phyloP scores from a whole-genome alignment of 2,113 vertebrate species.

The Andinoacara biseriatus region DNA sequence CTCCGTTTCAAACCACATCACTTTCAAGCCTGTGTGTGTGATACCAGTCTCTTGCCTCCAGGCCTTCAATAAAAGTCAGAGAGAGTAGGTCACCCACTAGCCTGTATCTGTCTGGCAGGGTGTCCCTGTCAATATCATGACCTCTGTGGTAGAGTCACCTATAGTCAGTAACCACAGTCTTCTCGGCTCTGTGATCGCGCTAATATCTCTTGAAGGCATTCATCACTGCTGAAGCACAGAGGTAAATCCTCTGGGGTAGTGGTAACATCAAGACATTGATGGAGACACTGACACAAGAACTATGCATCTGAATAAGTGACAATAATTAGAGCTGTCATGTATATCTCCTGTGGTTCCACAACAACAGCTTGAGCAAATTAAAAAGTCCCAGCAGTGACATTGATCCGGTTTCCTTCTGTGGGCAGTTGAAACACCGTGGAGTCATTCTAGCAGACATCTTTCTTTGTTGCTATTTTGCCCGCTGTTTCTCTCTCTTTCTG shows the following conservation, averaged over 20 bases:
- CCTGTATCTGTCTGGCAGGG: conserved; percentile 56
- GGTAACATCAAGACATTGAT: conserved; percentile 36
- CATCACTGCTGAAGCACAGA: background rate
- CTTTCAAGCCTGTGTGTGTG: conserved; percentile 38
- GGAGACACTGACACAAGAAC: conserved; percentile 34
- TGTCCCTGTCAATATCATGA: conserved; percentile 64
- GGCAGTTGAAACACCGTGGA: conserved; percentile 40
- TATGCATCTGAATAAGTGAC: conserved; percentile 55
- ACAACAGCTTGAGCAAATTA: conserved; percentile 62
- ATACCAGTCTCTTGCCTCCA: conserved; percentile 55
- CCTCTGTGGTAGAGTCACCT: conserved; percentile 55
- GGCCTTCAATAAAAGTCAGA: conserved; percentile 64
- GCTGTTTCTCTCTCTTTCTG: conserved; percentile 18
- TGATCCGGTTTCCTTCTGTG: conserved; percentile 63
- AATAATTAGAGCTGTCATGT: conserved; percentile 63
- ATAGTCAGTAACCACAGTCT: conserved; percentile 24
- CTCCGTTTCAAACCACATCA: conserved; percentile 60
- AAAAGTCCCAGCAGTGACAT: conserved; percentile 63
- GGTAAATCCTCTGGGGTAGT: conserved; percentile 20
- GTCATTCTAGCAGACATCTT: conserved; percentile 55
- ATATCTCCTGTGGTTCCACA: conserved; percentile 47
- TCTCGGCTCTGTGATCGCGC: background rate
- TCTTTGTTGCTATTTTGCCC: conserved; percentile 40
- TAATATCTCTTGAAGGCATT: conserved; percentile 38
- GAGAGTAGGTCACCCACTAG: conserved; percentile 58